A percentile compares a stretch with the other conserved stretches of the same genome.
These are phyloP conservation scores for Trachops cirrhosus DNA, from an alignment of 2,797 vertebrate species.

Conservation along the genomic window DNA sequence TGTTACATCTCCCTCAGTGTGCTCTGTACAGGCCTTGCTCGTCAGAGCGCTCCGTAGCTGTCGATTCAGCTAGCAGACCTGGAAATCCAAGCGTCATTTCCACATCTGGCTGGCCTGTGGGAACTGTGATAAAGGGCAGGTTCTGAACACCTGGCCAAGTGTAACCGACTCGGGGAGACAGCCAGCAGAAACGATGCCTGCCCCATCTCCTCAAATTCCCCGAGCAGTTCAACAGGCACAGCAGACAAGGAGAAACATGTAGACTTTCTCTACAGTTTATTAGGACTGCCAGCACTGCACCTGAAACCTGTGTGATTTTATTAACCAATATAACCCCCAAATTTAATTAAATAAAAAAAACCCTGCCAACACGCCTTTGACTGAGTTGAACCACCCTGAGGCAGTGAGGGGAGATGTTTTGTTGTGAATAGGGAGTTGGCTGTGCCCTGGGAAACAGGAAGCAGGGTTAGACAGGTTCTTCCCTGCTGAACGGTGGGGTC, in stretches of 20 bases:
- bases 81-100: background rate
- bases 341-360: no score
- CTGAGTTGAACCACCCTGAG: background rate
- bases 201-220: background rate
- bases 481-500: background rate
- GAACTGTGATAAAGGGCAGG: background rate
- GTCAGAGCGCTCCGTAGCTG: background rate
- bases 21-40: background rate
- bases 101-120: background rate
- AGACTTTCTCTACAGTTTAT: background rate
- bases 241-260: background rate
- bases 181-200: background rate
- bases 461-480: background rate
- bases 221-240: background rate
- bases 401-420: background rate
- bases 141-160: background rate
- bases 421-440: background rate
- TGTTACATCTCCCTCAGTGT: background rate
- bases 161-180: background rate
- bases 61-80: background rate
- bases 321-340: no score
- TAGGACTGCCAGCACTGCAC: background rate
- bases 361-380: background rate
- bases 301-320: no score
- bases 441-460: background rate